These are phyloP conservation scores for Chiloscyllium punctatum DNA, from an alignment of 2,797 vertebrate species.

Conservation along the genomic window DNA sequence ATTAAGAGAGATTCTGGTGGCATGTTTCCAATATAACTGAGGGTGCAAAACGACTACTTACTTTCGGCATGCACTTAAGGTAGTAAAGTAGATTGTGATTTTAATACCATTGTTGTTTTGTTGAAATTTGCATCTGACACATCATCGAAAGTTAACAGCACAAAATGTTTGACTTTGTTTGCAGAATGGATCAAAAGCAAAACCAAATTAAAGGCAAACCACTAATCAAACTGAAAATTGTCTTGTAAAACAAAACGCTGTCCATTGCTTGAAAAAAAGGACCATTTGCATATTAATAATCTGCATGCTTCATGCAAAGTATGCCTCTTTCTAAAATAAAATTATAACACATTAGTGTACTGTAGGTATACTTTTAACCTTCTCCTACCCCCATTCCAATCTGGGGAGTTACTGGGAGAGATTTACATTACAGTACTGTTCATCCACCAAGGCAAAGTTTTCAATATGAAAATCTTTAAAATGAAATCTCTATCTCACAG, in stretches of 20 bases:
- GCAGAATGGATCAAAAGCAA: background rate
- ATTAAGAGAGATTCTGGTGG: background rate
- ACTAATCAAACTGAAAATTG: conserved; percentile 10
- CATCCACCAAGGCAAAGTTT: background rate
- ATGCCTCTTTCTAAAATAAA: background rate
- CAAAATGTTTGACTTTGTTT: background rate
- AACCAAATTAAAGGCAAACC: background rate
- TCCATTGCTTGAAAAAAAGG: background rate
- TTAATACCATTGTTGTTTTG: background rate
- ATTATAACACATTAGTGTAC: background rate
- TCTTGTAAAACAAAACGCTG: background rate
- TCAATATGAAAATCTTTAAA: background rate
- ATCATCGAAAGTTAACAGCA: background rate
- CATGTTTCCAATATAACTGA: background rate
- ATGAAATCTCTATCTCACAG: no score
- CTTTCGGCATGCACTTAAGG: background rate
- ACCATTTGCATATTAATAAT: background rate
- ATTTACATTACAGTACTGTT: background rate
- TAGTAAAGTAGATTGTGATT: background rate
- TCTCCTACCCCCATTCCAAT: background rate
- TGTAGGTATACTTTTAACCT: background rate
- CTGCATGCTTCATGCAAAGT: background rate
- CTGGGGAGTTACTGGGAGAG: background rate
- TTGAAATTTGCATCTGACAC: background rate
- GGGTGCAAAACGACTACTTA: background rate